Conservation (phyloP, 2,113 vertebrate species). For the Arizona elegans region DNA sequence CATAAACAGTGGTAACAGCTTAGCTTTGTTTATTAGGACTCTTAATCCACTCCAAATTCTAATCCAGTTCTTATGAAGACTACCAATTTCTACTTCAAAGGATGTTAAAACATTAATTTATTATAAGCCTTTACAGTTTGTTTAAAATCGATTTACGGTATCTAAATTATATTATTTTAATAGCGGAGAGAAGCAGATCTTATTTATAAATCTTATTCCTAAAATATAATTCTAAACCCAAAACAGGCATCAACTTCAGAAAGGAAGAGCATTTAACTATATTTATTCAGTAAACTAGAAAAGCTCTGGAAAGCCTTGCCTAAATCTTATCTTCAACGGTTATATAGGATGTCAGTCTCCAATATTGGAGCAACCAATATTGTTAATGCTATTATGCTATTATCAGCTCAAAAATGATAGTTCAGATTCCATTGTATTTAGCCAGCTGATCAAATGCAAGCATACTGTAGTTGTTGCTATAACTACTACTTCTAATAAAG, state of each 20-base stretch:
- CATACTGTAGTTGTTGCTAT: background rate
- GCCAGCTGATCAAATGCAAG: background rate
- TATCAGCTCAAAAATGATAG: background rate
- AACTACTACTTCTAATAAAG: background rate
- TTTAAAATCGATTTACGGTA: slow-evolving; percentile 34
- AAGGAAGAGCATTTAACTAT: background rate
- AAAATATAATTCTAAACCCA: slow-evolving; percentile 21
- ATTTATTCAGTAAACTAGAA: background rate
- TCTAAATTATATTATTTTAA: slow-evolving; percentile 48
- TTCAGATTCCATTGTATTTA: background rate
- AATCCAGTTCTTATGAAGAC: slow-evolving; percentile 9
- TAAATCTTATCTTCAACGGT: background rate
- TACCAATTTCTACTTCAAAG: slow-evolving; percentile 39
- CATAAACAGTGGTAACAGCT: slow-evolving; percentile 28
- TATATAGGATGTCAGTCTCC: background rate
- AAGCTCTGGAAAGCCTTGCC: background rate
- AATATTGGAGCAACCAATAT: background rate
- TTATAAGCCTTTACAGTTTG: slow-evolving; percentile 56
- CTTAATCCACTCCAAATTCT: slow-evolving; percentile 12
- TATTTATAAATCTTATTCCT: slow-evolving; percentile 37
- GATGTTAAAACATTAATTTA: slow-evolving; percentile 64
- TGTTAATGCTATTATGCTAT: background rate
- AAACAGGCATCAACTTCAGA: slow-evolving; percentile 1
- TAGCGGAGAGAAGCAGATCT: slow-evolving; percentile 2
- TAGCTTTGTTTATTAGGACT: slow-evolving; percentile 1